phyloP scores from a whole-genome alignment of 2,888 invertebrate genomes.

The Drosophila rubida region DNA sequence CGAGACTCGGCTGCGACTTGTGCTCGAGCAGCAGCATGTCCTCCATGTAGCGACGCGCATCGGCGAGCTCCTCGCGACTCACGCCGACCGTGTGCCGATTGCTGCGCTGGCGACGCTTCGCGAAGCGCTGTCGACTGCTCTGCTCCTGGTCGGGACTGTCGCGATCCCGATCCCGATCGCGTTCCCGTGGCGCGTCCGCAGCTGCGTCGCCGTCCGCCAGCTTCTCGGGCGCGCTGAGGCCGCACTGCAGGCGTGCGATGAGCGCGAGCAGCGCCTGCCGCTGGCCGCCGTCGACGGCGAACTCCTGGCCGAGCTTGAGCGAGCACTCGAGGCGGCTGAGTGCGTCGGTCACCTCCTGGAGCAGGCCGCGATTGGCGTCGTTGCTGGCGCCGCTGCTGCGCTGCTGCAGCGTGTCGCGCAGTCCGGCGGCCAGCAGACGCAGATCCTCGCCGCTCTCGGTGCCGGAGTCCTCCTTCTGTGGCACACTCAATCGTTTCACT shows the following conservation, averaged over 20 bases:
- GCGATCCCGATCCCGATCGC: too few species aligned
- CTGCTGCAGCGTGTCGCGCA: conserved; percentile 86
- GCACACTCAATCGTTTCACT: conserved; percentile 78
- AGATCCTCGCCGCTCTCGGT: conserved; percentile 90
- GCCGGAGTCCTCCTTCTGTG: conserved; percentile 87
- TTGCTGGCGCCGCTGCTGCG: conserved; percentile 78
- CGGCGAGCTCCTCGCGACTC: conserved; percentile 91
- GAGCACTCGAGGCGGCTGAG: conserved; percentile 91
- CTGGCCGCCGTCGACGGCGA: conserved; percentile 85
- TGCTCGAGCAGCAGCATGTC: conserved; percentile 86
- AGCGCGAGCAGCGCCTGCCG: conserved; percentile 88
- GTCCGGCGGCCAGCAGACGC: conserved; percentile 86
- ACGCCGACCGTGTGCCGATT: conserved; percentile 93
- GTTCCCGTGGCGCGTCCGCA: neutral
- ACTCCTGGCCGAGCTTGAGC: conserved; percentile 87
- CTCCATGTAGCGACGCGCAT: conserved; percentile 91
- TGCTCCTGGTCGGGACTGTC: conserved; percentile 69
- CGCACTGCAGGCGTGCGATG: conserved; percentile 89
- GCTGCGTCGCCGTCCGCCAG: conserved; percentile 34
- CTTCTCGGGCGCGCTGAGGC: conserved; percentile 84
- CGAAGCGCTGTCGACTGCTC: conserved; percentile 85
- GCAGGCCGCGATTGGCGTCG: conserved; percentile 87
- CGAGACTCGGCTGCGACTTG: conserved; percentile 33
- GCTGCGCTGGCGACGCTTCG: conserved; percentile 87
- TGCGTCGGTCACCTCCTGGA: conserved; percentile 92